Conservation (phyloP, 2,888 invertebrate species). For the Drosophila kanekoi region DNA sequence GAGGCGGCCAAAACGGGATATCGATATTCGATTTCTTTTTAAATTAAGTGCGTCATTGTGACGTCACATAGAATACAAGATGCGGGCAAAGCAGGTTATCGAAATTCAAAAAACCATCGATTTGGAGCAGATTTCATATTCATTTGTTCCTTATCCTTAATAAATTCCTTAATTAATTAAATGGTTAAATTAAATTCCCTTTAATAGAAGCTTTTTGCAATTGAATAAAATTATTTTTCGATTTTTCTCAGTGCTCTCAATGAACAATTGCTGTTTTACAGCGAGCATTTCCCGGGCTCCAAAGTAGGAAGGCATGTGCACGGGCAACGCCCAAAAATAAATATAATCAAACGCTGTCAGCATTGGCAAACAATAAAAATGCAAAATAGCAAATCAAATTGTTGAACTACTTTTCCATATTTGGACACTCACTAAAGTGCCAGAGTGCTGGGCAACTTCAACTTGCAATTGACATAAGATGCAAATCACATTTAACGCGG, state of each 20-base stretch:
- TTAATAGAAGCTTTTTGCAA: background rate
- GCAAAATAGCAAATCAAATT: conserved; percentile 74
- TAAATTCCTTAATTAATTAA: no score
- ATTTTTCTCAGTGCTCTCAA: conserved; percentile 60
- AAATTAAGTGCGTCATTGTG: background rate
- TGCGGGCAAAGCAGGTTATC: background rate
- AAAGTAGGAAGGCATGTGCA: conserved; percentile 67
- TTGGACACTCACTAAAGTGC: conserved; percentile 47
- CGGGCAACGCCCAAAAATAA: conserved; percentile 76
- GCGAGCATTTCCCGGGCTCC: conserved; percentile 40
- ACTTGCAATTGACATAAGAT: conserved; percentile 63
- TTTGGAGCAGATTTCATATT: background rate
- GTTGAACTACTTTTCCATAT: conserved; percentile 72
- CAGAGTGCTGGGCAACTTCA: conserved; percentile 25
- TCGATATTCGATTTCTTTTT: background rate
- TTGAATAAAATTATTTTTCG: background rate
- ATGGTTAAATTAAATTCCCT: no score
- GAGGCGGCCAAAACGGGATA: background rate
- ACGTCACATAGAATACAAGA: background rate
- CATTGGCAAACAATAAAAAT: conserved; percentile 77
- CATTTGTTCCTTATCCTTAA: background rate
- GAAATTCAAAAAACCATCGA: background rate
- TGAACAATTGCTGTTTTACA: conserved; percentile 61
- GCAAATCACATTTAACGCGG: conserved; percentile 54
- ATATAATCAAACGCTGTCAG: conserved; percentile 78